phyloP scores from a whole-genome alignment of 2,113 vertebrate genomes.

The Mixornis gularis region DNA sequence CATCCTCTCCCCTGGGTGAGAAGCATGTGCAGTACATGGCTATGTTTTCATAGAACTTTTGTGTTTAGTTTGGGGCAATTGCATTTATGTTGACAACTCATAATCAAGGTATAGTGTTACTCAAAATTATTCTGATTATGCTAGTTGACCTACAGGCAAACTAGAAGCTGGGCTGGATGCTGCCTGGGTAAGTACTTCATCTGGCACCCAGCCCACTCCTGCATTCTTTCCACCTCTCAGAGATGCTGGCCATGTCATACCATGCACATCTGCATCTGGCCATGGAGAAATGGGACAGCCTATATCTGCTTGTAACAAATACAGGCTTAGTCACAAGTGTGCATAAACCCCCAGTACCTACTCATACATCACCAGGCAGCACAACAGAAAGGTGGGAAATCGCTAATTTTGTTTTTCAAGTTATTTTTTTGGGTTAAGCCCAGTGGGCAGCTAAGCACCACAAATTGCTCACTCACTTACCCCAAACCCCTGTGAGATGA shows the following conservation, averaged over 20 bases:
- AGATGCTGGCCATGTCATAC: background rate
- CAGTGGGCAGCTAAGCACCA: background rate
- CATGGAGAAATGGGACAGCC: background rate
- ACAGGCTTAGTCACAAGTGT: background rate
- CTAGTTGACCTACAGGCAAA: background rate
- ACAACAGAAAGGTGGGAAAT: background rate
- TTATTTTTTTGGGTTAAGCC: background rate
- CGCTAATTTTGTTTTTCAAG: background rate
- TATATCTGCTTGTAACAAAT: background rate
- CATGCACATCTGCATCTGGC: background rate
- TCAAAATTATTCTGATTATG: background rate
- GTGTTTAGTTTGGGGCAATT: background rate
- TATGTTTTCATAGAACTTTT: background rate
- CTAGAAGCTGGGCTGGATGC: background rate
- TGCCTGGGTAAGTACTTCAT: background rate
- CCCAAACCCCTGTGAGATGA: rapidly evolving
- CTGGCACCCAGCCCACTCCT: background rate
- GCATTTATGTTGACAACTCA: background rate
- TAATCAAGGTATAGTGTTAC: background rate
- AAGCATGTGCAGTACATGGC: background rate
- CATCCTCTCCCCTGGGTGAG: background rate
- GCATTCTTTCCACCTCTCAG: background rate
- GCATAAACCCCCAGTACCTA: background rate
- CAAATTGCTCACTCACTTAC: background rate
- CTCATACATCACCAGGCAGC: background rate